Percentiles rank a stretch among this genome's conserved stretches.
Evolutionary conservation across 2,113 vertebrate species (phyloP).

Genomic region (Erpornis zantholeuca): DNA sequence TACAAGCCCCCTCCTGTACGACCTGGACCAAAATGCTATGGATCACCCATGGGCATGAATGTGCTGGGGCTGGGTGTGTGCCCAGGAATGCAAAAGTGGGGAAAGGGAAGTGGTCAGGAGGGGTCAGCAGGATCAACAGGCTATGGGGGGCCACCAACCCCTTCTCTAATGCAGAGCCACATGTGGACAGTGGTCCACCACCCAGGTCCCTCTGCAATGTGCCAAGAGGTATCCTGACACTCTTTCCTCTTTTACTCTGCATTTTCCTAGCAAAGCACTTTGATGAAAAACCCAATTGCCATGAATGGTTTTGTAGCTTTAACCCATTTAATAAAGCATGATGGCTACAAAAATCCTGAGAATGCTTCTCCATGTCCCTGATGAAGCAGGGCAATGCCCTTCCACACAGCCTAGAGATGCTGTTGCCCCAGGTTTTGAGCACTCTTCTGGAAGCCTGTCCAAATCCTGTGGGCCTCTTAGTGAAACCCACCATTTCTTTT

Average conservation of each 20-base stretch:
- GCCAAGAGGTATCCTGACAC: not conserved
- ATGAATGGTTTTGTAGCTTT: not conserved
- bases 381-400: not conserved
- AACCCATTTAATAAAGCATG: not conserved
- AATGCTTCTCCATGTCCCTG: not conserved
- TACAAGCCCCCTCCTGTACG: rapidly evolving
- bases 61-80: rapidly evolving
- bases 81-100: not conserved
- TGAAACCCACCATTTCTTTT: not conserved
- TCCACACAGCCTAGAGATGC: not conserved
- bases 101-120: not conserved
- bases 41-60: rapidly evolving
- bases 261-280: not conserved
- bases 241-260: not conserved
- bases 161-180: rapidly evolving
- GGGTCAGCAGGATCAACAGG: not conserved
- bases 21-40: not conserved
- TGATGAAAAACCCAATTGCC: not conserved
- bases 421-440: rapidly evolving
- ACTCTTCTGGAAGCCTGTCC: not conserved
- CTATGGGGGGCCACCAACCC: not conserved
- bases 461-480: not conserved
- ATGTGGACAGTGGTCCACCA: rapidly evolving
- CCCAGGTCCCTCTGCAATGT: rapidly evolving
- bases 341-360: not conserved